phyloP scores from a whole-genome alignment of 2,113 vertebrate species.

The Amblyornis subalaris region DNA sequence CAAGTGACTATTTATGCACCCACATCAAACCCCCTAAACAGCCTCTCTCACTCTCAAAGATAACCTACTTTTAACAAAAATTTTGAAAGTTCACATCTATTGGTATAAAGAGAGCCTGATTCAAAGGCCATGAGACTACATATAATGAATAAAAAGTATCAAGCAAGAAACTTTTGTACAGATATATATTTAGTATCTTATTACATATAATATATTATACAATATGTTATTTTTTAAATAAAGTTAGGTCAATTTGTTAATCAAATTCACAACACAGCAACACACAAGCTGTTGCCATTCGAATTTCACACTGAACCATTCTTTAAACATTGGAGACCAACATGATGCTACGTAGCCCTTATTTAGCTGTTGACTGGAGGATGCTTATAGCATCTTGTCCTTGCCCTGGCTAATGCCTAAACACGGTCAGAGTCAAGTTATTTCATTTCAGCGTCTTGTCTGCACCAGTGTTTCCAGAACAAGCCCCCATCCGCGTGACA shows the following conservation, averaged over 20 bases:
- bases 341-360: neutral
- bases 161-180: neutral
- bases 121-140: neutral
- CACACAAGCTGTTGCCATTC: neutral
- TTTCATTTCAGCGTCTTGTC: neutral
- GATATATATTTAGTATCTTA: neutral
- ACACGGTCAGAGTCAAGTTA: fast-evolving
- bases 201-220: too few relatives aligned
- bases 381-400: neutral
- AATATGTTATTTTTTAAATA: neutral
- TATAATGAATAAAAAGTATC: neutral
- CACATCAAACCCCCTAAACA: neutral
- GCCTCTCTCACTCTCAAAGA: neutral
- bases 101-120: neutral
- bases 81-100: neutral
- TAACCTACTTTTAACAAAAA: neutral
- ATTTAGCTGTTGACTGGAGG: neutral
- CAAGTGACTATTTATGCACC: neutral
- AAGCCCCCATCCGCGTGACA: neutral
- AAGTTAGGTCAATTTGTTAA: neutral
- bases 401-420: neutral
- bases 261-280: neutral
- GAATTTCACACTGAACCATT: neutral
- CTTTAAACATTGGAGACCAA: neutral
- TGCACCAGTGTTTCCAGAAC: neutral